A percentile compares a stretch with the other conserved stretches of the same genome.
Evolutionary conservation across 2,888 invertebrate genomes (phyloP).

Genomic region (Leptogaster cylindrica): DNA sequence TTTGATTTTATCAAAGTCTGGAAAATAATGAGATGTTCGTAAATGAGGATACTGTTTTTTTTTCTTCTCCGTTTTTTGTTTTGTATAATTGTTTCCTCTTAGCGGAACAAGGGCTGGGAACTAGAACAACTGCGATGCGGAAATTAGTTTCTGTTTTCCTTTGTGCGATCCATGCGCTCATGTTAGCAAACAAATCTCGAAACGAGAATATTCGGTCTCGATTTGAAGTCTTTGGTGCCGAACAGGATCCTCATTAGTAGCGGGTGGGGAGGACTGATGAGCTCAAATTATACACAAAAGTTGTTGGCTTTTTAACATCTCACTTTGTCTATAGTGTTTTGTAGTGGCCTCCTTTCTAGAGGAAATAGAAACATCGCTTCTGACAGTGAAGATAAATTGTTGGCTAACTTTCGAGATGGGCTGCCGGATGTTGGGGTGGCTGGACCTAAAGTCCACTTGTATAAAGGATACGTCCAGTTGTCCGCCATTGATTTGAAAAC

Average conservation of each 20-base stretch:
- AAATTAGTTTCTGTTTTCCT: neutral
- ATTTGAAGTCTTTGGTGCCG: neutral
- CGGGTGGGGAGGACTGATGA: conserved; percentile 12
- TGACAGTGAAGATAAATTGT: conserved; percentile 19
- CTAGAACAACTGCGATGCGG: neutral
- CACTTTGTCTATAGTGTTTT: conserved; percentile 11
- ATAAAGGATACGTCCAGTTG: neutral
- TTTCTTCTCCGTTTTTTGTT: neutral
- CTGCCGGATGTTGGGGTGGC: conserved; percentile 12
- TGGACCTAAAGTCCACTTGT: neutral
- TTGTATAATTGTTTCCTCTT: conserved; percentile 17
- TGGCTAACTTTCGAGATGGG: conserved; percentile 20
- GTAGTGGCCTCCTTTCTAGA: neutral
- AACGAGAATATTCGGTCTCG: conserved; percentile 1
- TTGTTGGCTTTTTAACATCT: conserved; percentile 27
- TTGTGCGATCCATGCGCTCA: no score
- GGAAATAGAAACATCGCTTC: conserved; percentile 26
- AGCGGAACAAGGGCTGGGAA: neutral
- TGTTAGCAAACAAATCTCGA: conserved; percentile 8
- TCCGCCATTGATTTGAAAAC: conserved; percentile 10
- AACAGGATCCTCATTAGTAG: conserved; percentile 1
- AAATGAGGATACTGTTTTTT: no score
- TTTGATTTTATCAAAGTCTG: no score
- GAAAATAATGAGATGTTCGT: no score
- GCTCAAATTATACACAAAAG: conserved; percentile 28